A percentile compares a stretch with the other conserved stretches of the same genome.
Conservation (phyloP, 2,888 invertebrate genomes). For the Sylvicola cinctus region DNA sequence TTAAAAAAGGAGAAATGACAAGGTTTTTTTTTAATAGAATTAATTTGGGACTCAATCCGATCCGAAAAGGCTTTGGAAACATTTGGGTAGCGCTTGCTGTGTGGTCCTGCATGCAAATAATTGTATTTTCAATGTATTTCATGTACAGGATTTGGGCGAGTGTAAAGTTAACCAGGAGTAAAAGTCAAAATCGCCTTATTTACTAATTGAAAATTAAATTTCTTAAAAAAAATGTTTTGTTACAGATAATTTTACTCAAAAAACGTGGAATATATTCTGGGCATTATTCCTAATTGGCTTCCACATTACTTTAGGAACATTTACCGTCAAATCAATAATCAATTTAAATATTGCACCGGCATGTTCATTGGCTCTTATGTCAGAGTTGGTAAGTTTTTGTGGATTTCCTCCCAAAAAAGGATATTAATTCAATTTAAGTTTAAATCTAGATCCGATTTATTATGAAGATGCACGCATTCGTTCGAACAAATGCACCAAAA, state of each 20-base stretch:
- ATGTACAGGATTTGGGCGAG: too few relatives aligned
- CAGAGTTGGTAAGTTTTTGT: too few relatives aligned
- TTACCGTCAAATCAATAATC: conserved; percentile 12
- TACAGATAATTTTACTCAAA: conserved; percentile 13
- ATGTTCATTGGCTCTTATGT: conserved; percentile 14
- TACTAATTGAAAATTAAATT: conserved; percentile 1
- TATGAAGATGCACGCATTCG: conserved; percentile 78
- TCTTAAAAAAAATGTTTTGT: conserved; percentile 2
- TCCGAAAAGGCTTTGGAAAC: conserved; percentile 35
- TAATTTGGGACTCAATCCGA: conserved; percentile 34
- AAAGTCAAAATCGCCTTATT: conserved; percentile 7
- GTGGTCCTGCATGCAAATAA: conserved; percentile 33
- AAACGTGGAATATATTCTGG: conserved; percentile 17
- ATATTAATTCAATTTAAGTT: too few relatives aligned
- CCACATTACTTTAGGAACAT: conserved; percentile 17
- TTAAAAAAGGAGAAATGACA: conserved; percentile 14
- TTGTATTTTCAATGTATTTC: too few relatives aligned
- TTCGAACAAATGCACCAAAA: conserved; percentile 44
- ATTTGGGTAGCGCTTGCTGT: conserved; percentile 32
- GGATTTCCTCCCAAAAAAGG: too few relatives aligned
- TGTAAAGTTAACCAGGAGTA: conserved; percentile 26
- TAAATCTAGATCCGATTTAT: conserved; percentile 49
- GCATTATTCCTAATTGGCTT: conserved; percentile 14
- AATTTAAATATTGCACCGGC: too few relatives aligned
- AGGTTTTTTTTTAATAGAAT: conserved; percentile 20